These are phyloP conservation scores for Phataginus tetradactyla DNA, from an alignment of 2,797 vertebrate genomes.

Conservation along the genomic window DNA sequence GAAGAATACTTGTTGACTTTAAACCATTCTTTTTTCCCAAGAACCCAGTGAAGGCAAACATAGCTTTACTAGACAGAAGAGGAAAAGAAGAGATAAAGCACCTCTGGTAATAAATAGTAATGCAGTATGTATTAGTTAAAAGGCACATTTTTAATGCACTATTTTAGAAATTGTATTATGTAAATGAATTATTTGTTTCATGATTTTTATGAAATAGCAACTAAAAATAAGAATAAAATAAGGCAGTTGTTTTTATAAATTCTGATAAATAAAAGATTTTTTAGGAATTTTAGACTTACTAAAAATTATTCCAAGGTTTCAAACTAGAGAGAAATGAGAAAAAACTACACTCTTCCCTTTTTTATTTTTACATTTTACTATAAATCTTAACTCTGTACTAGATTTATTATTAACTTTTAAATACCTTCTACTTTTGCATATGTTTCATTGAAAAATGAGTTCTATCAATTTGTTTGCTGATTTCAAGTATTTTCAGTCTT, in stretches of 20 bases:
- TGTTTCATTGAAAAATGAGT: constrained; percentile 56
- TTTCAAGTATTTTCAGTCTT: neutral
- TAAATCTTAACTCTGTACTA: neutral
- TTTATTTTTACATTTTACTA: neutral
- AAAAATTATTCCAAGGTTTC: constrained; percentile 25
- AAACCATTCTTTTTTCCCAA: neutral
- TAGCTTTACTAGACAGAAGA: neutral
- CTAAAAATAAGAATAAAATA: neutral
- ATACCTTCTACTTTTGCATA: constrained; percentile 66
- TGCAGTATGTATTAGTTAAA: neutral
- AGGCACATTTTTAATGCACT: neutral
- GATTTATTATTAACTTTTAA: constrained; percentile 58
- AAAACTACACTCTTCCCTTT: constrained; percentile 28
- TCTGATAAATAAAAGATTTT: neutral
- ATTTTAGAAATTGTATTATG: neutral
- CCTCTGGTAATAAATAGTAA: neutral
- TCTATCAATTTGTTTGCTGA: neutral
- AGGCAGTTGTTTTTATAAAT: neutral
- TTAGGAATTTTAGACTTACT: constrained; percentile 17
- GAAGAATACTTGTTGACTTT: neutral
- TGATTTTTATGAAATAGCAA: neutral
- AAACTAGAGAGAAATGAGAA: neutral
- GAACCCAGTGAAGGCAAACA: neutral
- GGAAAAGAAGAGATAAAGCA: neutral
- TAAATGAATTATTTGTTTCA: neutral